Evolutionary conservation across 2,888 invertebrate genomes (phyloP), one percentile per base, ranked within the genome.

Genomic region (Oscheius sp.): DNA sequence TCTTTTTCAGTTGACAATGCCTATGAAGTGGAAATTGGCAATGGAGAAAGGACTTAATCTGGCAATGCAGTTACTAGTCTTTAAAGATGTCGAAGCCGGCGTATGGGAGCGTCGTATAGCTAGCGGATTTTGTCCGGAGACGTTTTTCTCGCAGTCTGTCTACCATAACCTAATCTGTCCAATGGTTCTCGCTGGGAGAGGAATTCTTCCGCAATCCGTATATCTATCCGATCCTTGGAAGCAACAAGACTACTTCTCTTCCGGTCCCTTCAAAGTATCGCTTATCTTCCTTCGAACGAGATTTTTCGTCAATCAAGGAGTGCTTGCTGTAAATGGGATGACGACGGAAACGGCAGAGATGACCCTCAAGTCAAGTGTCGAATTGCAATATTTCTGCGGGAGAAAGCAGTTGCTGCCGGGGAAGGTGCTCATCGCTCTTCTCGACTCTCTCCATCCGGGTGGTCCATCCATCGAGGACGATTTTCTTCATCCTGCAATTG

Each of bases 301-400:
- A 1, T 80, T 77, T 66, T 78, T 73, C 57, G 67, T 79, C 24
- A 81, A 81, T 56, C 67, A 68, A 17, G 81, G 80, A 8, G 45
- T 81, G 1, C 36, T 81, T 30, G 65, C 71, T 5, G 64, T 76
- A 1, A 67, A 76, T 49, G 79, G 79, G 41, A 68, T 71, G 12
- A 38, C 12, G 33, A 33, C n/a, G n/a, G 32, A 30, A 17, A 2
- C 9, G 28, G 54, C n/a, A 2, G 54, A 54, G 1, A 20, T 49
- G 6, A 24, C 36, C 20, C 5, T 22, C 17, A 12, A 28, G 50
- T 5, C 33, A 8, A 44, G 33, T 2, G 3, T 8, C 1, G 62
- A 62, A 24, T 32, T 62, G 49, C 30, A 47, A 45, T 22, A 32
- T 12, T 9, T 20, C 33, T 62, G 62, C 17, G 62, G 30, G 2